Evolutionary conservation across 1,140 invertebrate genomes (phyloP).

Genomic region (Zaprionus kolodkinae): DNA sequence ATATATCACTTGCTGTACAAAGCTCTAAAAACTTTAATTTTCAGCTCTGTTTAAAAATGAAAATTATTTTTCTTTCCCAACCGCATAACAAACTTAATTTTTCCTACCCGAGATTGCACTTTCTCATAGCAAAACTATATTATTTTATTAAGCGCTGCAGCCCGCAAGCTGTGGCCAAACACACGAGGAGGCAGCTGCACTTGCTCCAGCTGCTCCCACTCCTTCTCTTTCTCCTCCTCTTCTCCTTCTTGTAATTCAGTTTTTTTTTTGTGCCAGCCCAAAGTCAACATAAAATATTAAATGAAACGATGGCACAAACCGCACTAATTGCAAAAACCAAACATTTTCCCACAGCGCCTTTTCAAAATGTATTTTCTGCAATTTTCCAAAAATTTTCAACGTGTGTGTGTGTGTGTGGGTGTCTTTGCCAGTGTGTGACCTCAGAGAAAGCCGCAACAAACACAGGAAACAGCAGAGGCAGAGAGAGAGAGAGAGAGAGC

Average conservation of each 20-base stretch:
- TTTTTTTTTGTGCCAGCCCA: background rate
- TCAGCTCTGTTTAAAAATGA: background rate
- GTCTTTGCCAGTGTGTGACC: slow-evolving; percentile 22
- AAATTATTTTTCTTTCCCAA: background rate
- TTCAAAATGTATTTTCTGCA: slow-evolving; percentile 50
- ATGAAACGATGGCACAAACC: slow-evolving; percentile 46
- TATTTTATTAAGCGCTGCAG: slow-evolving; percentile 27
- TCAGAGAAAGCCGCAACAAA: slow-evolving; percentile 43
- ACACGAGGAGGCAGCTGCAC: background rate
- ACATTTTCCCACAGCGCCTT: slow-evolving; percentile 46
- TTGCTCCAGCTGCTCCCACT: background rate
- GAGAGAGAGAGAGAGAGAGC: background rate
- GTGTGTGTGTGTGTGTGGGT: slow-evolving; percentile 19
- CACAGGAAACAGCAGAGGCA: slow-evolving; percentile 12
- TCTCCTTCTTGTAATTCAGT: slow-evolving; percentile 15
- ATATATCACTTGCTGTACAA: background rate
- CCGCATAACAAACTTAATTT: background rate
- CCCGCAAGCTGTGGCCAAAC: slow-evolving; percentile 43
- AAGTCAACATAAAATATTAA: slow-evolving; percentile 43
- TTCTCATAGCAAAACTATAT: slow-evolving; percentile 8
- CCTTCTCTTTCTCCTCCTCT: background rate
- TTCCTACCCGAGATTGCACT: background rate
- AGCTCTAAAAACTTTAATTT: background rate
- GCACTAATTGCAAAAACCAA: slow-evolving; percentile 57
- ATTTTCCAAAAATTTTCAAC: slow-evolving; percentile 32